These are phyloP conservation scores for Drosophila funebris DNA, from an alignment of 1,140 invertebrate species.

Conservation along the genomic window DNA sequence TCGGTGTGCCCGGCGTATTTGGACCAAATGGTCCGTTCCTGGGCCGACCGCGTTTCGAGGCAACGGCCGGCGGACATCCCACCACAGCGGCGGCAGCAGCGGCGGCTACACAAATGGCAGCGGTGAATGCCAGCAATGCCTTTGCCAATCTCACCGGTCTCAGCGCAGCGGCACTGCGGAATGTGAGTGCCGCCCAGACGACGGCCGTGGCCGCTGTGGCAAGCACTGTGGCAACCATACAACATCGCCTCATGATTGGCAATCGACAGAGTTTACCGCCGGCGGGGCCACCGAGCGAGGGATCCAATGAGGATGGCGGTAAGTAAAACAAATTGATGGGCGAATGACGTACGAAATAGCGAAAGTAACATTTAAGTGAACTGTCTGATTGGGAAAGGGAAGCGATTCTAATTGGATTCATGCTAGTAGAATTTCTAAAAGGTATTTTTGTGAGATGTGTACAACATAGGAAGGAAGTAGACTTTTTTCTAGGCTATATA, in stretches of 20 bases:
- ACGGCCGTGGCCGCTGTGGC: constrained; percentile 78
- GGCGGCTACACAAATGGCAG: constrained; percentile 74
- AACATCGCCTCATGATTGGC: constrained; percentile 80
- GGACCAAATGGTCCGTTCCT: constrained; percentile 81
- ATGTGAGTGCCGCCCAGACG: constrained; percentile 77
- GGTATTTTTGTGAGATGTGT: no score
- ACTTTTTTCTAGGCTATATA: no score
- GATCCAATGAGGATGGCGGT: constrained; percentile 86
- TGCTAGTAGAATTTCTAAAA: no score
- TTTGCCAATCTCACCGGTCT: constrained; percentile 82
- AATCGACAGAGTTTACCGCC: constrained; percentile 78
- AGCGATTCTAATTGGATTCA: no score
- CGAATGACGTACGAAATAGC: no score
- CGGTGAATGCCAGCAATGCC: constrained; percentile 80
- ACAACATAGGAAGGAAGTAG: no score
- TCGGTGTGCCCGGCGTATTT: constrained; percentile 85
- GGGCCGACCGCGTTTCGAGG: constrained; percentile 71
- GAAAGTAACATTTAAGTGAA: no score
- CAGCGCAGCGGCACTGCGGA: constrained; percentile 75
- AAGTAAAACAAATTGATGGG: constrained; percentile 48
- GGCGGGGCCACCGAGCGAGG: constrained; percentile 85
- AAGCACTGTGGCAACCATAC: constrained; percentile 77
- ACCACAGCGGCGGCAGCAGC: constrained; percentile 66
- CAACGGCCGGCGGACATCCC: constrained; percentile 48
- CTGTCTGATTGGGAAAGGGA: no score